Evolutionary conservation across 2,888 invertebrate species (phyloP), one percentile per base, ranked within the genome.

Genomic region (Cylindroiulus punctatus): DNA sequence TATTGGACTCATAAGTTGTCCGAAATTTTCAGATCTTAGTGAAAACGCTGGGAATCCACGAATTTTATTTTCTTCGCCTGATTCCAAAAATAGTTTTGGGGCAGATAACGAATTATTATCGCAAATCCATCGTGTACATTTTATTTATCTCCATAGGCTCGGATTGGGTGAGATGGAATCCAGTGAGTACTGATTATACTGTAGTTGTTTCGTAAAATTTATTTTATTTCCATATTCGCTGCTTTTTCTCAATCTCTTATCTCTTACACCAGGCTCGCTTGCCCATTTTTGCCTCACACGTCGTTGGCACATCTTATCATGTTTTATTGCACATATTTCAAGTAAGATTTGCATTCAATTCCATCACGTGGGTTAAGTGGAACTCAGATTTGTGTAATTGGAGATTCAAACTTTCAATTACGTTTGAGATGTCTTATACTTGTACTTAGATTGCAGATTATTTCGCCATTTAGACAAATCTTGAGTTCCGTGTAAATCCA

Each of bases 91-190:
- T 65, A 65, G 65, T 65, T 65, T 26, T 65, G 65, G 65, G 65
- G 8, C 65, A 65, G 65, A 65, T 65, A 65, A 65, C 65, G 65
- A 65, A 65, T 65, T 65, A 65, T 65, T 65, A 65, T 65, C 65
- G 26, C 22, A 65, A 26, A 65, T 22, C 26, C 65, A 65, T 65
- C 65, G 65, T 65, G 26, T 65, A 65, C 12, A 26, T 65, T 26
- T 65, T 65, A 26, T 65, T 65, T 65, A 65, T 26, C 65, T 65
- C 65, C 65, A 65, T 65, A 26, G 65, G 65, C 65, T 65, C 65
- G 10, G 65, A 65, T 65, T 65, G 65, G 65, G 65, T 65, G 65
- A 65, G 65, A 65, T 26, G 22, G 65, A 65, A 65, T 65, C 65
- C 65, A 26, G 65, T 65, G n/a, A 65, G 65, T 65, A 26, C 10